phyloP scores from a whole-genome alignment of 2,113 vertebrate species.

The Oplegnathus fasciatus region DNA sequence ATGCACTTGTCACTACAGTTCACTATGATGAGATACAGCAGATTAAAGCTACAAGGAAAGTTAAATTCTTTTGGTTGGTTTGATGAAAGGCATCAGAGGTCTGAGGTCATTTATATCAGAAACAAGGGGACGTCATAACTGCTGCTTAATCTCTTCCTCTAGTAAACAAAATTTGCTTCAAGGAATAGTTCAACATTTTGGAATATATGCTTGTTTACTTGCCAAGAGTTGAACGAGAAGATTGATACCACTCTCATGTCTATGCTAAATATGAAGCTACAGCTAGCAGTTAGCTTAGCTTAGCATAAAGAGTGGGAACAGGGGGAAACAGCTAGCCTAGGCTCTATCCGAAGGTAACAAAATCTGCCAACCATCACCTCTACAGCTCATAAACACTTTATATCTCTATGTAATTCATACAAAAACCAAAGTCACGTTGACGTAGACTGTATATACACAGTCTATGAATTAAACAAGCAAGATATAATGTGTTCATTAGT shows the following conservation, averaged over 20 bases:
- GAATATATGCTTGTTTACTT: neutral
- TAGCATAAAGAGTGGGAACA: neutral
- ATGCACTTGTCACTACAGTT: conserved; percentile 32
- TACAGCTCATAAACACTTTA: neutral
- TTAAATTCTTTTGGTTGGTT: conserved; percentile 33
- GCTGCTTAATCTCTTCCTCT: neutral
- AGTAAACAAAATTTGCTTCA: neutral
- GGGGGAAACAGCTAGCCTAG: neutral
- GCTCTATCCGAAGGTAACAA: neutral
- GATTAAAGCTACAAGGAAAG: conserved; percentile 41
- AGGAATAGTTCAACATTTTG: neutral
- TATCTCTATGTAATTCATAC: neutral
- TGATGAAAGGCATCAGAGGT: conserved; percentile 36
- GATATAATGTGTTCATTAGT: neutral
- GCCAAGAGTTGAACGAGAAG: neutral
- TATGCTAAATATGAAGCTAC: neutral
- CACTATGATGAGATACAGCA: conserved; percentile 27
- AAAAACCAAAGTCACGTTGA: neutral
- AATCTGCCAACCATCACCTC: neutral
- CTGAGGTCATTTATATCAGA: conserved; percentile 10
- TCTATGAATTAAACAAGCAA: too few relatives aligned
- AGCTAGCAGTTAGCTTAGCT: neutral
- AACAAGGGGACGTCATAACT: neutral
- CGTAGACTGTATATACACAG: too few relatives aligned
- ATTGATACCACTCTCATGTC: neutral